Conservation (phyloP, 1,140 invertebrate genomes). For the Thalassaphorura encarpata region DNA sequence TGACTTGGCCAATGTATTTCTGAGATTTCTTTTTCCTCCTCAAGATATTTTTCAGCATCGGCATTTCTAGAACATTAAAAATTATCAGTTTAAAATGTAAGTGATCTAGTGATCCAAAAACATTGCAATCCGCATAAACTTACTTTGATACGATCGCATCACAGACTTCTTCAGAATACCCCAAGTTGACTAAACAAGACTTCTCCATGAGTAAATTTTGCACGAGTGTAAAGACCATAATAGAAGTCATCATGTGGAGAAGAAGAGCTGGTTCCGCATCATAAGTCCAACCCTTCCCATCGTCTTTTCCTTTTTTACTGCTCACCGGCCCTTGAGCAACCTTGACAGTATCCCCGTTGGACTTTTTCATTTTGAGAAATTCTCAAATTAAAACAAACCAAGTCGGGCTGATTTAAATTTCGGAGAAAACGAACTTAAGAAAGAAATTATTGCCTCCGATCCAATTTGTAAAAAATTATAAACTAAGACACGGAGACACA, state of each 20-base stretch:
- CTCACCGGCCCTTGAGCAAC: too few relatives aligned
- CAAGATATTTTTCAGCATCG: neutral
- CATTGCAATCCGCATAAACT: neutral
- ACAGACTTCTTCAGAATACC: conserved; percentile 57
- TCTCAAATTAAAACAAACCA: too few relatives aligned
- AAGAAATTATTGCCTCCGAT: too few relatives aligned
- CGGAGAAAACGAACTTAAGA: too few relatives aligned
- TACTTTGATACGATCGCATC: conserved; percentile 45
- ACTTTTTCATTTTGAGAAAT: too few relatives aligned
- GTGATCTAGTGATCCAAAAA: neutral
- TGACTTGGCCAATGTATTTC: conserved; percentile 46
- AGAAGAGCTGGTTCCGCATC: conserved; percentile 11
- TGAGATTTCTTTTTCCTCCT: conserved; percentile 37
- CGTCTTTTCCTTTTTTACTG: too few relatives aligned
- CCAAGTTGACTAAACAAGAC: conserved; percentile 64
- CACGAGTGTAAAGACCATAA: conserved; percentile 23
- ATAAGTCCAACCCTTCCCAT: neutral
- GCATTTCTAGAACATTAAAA: neutral
- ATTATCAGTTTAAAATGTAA: neutral
- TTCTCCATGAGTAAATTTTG: conserved; percentile 66
- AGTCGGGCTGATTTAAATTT: too few relatives aligned
- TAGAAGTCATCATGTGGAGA: conserved; percentile 19
- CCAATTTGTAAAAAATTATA: too few relatives aligned
- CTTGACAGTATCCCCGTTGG: too few relatives aligned
- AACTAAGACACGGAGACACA: too few relatives aligned